Conservation (phyloP, 2,797 vertebrate species). For the Danio aesculapii region DNA sequence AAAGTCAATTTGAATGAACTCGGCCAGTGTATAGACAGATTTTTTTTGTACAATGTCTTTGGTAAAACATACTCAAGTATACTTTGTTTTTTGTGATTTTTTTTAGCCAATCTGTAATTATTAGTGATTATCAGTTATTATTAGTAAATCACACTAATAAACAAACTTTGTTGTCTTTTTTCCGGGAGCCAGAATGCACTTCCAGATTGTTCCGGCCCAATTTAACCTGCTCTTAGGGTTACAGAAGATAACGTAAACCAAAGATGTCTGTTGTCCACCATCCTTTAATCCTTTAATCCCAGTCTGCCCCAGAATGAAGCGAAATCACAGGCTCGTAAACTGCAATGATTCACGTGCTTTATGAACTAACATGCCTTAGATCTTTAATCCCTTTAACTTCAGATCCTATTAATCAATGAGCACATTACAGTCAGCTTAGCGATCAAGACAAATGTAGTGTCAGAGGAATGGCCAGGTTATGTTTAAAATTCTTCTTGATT, state of each 20-base stretch:
- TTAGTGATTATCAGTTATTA: too few species aligned
- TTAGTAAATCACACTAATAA: neutral
- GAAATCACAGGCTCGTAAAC: constrained; percentile 36
- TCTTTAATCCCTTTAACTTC: constrained; percentile 38
- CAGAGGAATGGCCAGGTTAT: neutral
- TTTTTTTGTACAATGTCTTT: too few species aligned
- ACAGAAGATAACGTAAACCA: constrained; percentile 18
- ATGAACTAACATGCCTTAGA: constrained; percentile 31
- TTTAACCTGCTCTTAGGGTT: constrained; percentile 18
- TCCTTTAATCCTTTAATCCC: constrained; percentile 49
- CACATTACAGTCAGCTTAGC: constrained; percentile 22
- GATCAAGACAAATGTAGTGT: constrained; percentile 6
- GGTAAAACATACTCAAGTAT: too few species aligned
- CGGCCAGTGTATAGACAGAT: too few species aligned
- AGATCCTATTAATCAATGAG: constrained; percentile 36
- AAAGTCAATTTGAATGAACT: too few species aligned
- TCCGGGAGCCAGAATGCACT: neutral
- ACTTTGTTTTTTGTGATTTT: too few species aligned
- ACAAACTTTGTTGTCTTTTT: neutral
- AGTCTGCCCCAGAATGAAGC: constrained; percentile 36
- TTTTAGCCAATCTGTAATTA: too few species aligned
- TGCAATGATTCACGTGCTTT: constrained; percentile 39
- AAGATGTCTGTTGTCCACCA: constrained; percentile 24
- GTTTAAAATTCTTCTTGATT: neutral
- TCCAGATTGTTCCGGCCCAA: neutral